A percentile compares a stretch with the other conserved stretches of the same genome.
These are phyloP conservation scores for Romanomermis culicivorax DNA, from an alignment of 2,888 invertebrate genomes.

Conservation along the genomic window DNA sequence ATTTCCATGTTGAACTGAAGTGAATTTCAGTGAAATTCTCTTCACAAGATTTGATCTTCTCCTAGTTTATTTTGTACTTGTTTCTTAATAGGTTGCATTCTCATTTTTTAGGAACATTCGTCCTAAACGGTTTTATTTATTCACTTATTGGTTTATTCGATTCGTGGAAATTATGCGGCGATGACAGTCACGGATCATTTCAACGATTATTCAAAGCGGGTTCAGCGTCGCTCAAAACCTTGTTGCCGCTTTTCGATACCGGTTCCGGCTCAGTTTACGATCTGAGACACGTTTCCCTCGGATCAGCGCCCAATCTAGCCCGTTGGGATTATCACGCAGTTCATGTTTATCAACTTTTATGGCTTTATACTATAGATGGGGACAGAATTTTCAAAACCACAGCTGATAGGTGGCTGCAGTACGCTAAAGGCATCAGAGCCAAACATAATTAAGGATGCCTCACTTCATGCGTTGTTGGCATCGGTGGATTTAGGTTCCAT, in stretches of 20 bases:
- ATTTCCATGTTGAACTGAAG: no score
- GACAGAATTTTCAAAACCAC: background rate
- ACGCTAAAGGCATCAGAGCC: slow-evolving; percentile 18
- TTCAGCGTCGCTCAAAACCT: slow-evolving; percentile 58
- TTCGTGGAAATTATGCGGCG: slow-evolving; percentile 33
- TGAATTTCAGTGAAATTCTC: no score
- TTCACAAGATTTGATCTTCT: no score
- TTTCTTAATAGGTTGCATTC: no score
- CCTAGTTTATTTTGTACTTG: no score
- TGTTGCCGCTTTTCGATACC: slow-evolving; percentile 75
- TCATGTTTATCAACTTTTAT: slow-evolving; percentile 68
- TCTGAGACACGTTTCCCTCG: slow-evolving; percentile 65
- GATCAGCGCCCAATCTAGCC: slow-evolving; percentile 54
- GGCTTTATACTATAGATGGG: background rate
- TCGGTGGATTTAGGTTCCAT: no score
- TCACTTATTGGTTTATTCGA: slow-evolving; percentile 86
- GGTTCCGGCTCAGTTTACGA: slow-evolving; percentile 90
- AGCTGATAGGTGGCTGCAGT: background rate
- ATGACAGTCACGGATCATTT: background rate
- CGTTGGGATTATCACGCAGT: slow-evolving; percentile 98
- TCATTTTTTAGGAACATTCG: slow-evolving; percentile 55
- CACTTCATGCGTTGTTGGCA: background rate
- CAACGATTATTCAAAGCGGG: slow-evolving; percentile 49
- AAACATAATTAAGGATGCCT: slow-evolving; percentile 17
- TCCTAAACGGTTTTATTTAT: slow-evolving; percentile 94